Conservation (phyloP, 92 coral and sea anemone genomes). For the Zoanthus solanderi region DNA sequence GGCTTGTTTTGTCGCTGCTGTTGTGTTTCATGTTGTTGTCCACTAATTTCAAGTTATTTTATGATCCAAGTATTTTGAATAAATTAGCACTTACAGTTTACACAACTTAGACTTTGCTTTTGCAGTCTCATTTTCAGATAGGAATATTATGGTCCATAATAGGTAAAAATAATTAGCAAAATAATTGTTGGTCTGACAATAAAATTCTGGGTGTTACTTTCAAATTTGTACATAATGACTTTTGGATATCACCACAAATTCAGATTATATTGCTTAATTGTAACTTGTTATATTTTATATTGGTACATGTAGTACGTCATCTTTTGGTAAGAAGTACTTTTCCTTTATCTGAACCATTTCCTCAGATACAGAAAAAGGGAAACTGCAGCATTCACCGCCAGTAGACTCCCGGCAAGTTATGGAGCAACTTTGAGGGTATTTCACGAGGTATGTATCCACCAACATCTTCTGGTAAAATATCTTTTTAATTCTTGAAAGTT, state of each 20-base stretch:
- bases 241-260: not conserved
- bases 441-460: conserved; percentile 74
- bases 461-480: not conserved
- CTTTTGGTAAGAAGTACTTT: not conserved
- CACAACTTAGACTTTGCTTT: too few relatives aligned
- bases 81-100: too few relatives aligned
- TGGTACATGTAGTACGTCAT: too few relatives aligned
- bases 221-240: not conserved
- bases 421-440: conserved; percentile 91
- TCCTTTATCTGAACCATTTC: not conserved
- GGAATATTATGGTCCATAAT: too few relatives aligned
- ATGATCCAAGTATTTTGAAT: too few relatives aligned
- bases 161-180: too few relatives aligned
- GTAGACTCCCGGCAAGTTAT: conserved; percentile 89
- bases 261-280: not conserved
- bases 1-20: too few relatives aligned
- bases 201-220: not conserved
- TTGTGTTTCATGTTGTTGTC: too few relatives aligned
- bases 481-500: too few relatives aligned
- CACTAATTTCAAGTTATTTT: too few relatives aligned
- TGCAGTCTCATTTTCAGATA: too few relatives aligned
- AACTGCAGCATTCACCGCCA: conserved; percentile 91
- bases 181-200: too few relatives aligned
- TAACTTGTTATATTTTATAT: not conserved
- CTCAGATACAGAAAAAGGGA: conserved; percentile 84